These are phyloP conservation scores for Chaetorhynchus papuensis DNA, from an alignment of 2,113 vertebrate species.

Conservation along the genomic window DNA sequence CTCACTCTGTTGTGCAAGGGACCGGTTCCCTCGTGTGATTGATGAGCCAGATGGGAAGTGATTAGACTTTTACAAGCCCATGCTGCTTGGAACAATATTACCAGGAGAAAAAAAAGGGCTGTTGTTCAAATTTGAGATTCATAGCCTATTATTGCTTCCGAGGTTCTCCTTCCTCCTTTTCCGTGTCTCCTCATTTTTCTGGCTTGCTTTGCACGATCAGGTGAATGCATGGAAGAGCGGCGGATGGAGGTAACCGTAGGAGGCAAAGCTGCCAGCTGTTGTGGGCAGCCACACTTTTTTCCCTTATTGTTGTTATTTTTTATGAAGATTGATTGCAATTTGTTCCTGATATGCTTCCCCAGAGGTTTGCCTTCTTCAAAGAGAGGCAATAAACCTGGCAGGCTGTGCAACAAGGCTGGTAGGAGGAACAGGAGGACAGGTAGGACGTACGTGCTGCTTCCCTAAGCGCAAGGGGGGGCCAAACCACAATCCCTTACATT, in stretches of 20 bases:
- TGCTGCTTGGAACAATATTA: constrained; percentile 42
- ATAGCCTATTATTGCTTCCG: background rate
- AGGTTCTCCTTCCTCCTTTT: background rate
- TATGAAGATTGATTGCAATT: background rate
- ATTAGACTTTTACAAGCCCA: constrained; percentile 48
- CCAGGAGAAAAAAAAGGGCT: background rate
- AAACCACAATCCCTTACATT: fast-evolving
- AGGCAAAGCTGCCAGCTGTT: background rate
- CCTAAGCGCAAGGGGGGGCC: background rate
- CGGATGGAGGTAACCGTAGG: fast-evolving
- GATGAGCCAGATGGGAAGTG: constrained; percentile 56
- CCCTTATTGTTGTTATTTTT: background rate
- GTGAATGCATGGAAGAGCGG: background rate
- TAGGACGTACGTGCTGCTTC: fast-evolving
- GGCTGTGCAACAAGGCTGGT: background rate
- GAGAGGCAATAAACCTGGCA: background rate
- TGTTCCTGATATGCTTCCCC: background rate
- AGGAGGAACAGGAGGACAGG: background rate
- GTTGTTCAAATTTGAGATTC: constrained; percentile 26
- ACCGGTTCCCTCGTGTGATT: background rate
- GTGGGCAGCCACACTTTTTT: background rate
- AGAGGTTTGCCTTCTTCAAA: background rate
- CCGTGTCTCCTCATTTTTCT: background rate
- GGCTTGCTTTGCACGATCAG: background rate
- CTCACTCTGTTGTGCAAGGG: background rate